A percentile compares a stretch with the other conserved stretches of the same genome.
Conservation (phyloP, 2,888 invertebrate species). For the Drosophila crucigera region DNA sequence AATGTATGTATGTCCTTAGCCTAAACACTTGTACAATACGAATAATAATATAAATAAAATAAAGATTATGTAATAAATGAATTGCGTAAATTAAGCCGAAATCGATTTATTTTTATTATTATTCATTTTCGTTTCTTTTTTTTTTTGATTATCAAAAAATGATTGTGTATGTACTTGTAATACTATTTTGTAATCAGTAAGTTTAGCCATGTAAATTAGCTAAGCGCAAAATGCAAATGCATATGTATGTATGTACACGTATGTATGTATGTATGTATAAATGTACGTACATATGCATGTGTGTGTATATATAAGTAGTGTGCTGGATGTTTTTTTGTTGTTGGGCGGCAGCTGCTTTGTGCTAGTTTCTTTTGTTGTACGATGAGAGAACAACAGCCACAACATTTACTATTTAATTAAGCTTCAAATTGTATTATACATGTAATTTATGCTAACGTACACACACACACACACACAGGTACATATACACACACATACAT, state of each 20-base stretch:
- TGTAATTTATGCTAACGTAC: constrained; percentile 68
- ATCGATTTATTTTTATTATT: constrained; percentile 24
- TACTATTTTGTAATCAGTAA: constrained; percentile 38
- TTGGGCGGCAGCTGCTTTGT: constrained; percentile 31
- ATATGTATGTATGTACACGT: constrained; percentile 8
- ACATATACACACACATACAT: constrained; percentile 8
- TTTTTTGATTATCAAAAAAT: constrained; percentile 1
- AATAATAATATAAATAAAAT: constrained; percentile 33
- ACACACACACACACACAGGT: constrained; percentile 19
- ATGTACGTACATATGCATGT: constrained; percentile 14
- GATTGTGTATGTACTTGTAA: constrained; percentile 27
- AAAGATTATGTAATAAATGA: constrained; percentile 22
- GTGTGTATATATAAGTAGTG: constrained; percentile 19
- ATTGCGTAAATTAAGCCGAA: constrained; percentile 26
- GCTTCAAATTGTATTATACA: constrained; percentile 66
- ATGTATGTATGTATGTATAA: constrained; percentile 1
- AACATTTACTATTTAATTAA: constrained; percentile 45
- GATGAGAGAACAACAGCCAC: constrained; percentile 20
- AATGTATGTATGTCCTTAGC: constrained; percentile 32
- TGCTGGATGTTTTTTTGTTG: constrained; percentile 17
- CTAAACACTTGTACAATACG: constrained; percentile 49
- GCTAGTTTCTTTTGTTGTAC: constrained; percentile 4
- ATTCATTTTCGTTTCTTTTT: neutral
- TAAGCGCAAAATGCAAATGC: constrained; percentile 35
- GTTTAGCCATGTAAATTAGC: constrained; percentile 39